These are phyloP conservation scores for Actinopyga echinites DNA, from an alignment of 53 echinoderm and acorn worm species.

Conservation along the genomic window DNA sequence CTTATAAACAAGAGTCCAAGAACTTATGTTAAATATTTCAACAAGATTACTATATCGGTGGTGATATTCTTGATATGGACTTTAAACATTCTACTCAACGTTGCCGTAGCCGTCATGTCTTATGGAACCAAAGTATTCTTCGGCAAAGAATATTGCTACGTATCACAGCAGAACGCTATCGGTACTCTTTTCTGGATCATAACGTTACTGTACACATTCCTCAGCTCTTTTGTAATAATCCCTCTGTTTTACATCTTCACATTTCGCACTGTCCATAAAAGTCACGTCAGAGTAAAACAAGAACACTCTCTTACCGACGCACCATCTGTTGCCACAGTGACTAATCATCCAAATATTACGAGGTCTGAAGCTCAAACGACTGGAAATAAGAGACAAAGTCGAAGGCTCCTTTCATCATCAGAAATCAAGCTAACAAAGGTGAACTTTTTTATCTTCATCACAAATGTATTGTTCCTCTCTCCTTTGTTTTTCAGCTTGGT, in stretches of 20 bases:
- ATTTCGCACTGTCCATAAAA: conserved; percentile 23
- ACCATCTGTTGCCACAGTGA: background rate
- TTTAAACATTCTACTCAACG: background rate
- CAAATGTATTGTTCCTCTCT: conserved; percentile 20
- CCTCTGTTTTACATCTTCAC: conserved; percentile 22
- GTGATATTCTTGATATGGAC: background rate
- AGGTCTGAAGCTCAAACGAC: background rate
- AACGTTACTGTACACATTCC: conserved; percentile 16
- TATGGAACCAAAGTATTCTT: conserved; percentile 2
- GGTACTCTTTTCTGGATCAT: conserved; percentile 13
- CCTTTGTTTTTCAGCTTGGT: background rate
- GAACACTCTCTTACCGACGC: background rate
- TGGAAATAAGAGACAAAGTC: background rate
- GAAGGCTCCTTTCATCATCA: background rate
- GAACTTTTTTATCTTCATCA: conserved; percentile 18
- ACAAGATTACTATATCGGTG: background rate
- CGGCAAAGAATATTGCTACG: conserved; percentile 17
- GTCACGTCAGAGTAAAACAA: conserved; percentile 2
- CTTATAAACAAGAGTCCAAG: conserved; percentile 1
- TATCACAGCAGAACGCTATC: background rate
- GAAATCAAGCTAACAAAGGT: conserved; percentile 36
- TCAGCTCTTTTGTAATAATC: conserved; percentile 17
- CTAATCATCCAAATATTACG: background rate
- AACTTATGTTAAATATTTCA: conserved; percentile 3
- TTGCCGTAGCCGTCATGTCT: background rate